A percentile compares a stretch with the other conserved stretches of the same genome.
phyloP scores from a whole-genome alignment of 2,797 vertebrate genomes.

The Crocodylus rhombifer region DNA sequence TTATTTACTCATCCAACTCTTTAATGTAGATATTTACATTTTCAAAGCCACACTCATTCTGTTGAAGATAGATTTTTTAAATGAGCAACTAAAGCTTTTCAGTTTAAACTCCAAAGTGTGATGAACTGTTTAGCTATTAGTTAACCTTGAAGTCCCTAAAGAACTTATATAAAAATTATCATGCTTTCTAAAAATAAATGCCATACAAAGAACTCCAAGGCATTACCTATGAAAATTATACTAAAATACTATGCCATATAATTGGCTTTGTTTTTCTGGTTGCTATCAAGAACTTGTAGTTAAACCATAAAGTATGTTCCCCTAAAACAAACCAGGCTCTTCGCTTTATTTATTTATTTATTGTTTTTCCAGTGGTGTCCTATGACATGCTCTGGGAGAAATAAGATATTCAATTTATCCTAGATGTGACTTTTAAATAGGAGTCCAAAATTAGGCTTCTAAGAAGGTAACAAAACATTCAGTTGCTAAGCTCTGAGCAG shows the following conservation, averaged over 20 bases:
- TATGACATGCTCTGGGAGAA: neutral
- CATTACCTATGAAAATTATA: too few species aligned
- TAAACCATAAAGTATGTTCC: neutral
- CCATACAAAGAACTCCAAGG: too few species aligned
- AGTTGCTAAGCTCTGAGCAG: neutral
- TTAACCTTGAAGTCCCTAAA: neutral
- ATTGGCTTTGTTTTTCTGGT: neutral
- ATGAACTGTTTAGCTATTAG: rapidly evolving
- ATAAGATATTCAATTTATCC: too few species aligned
- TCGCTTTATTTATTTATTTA: neutral
- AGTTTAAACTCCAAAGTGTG: rapidly evolving
- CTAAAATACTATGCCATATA: neutral
- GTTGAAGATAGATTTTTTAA: too few species aligned
- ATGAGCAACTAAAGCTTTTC: neutral
- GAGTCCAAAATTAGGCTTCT: too few species aligned
- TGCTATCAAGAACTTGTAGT: neutral
- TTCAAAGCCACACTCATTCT: neutral
- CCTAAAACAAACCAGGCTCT: neutral
- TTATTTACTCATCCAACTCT: neutral
- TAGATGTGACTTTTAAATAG: too few species aligned
- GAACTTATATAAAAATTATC: neutral
- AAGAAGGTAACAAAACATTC: neutral
- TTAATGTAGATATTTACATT: neutral
- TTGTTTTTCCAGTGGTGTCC: neutral
- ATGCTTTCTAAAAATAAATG: neutral